Conservation (phyloP, 92 coral and sea anemone species). For the Diadumene lineata region DNA sequence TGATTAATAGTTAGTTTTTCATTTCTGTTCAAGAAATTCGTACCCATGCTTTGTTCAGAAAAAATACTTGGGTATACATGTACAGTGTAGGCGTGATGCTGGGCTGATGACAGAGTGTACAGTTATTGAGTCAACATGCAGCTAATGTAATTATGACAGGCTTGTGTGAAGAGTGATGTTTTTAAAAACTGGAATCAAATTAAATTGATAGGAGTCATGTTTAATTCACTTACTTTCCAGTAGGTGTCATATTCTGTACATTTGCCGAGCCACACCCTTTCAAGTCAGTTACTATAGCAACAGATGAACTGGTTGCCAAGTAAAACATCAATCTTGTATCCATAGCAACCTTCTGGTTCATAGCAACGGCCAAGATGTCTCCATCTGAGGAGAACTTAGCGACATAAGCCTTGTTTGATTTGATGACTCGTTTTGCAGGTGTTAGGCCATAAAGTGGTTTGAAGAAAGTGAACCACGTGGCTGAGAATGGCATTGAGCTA, state of each 20-base stretch:
- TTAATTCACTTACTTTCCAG: conserved; percentile 66
- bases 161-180: too few species aligned
- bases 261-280: conserved; percentile 82
- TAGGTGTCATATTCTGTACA: conserved; percentile 30
- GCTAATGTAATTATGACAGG: too few species aligned
- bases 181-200: too few species aligned
- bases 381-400: conserved; percentile 84
- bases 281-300: conserved; percentile 78
- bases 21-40: too few species aligned
- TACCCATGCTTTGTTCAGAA: too few species aligned
- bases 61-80: too few species aligned
- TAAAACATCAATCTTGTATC: conserved; percentile 87
- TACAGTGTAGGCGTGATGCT: too few species aligned
- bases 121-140: too few species aligned
- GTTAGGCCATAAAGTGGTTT: conserved; percentile 75
- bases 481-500: conserved; percentile 51
- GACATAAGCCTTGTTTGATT: conserved; percentile 76
- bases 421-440: conserved; percentile 74
- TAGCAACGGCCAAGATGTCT: conserved; percentile 83
- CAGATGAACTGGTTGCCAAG: conserved; percentile 66
- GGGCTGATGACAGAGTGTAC: too few species aligned
- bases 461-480: conserved; percentile 76
- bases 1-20: too few species aligned
- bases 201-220: neutral
- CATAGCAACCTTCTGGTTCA: conserved; percentile 86